Conservation (phyloP, 1,140 invertebrate genomes). For the Drosophila nebulosa region DNA sequence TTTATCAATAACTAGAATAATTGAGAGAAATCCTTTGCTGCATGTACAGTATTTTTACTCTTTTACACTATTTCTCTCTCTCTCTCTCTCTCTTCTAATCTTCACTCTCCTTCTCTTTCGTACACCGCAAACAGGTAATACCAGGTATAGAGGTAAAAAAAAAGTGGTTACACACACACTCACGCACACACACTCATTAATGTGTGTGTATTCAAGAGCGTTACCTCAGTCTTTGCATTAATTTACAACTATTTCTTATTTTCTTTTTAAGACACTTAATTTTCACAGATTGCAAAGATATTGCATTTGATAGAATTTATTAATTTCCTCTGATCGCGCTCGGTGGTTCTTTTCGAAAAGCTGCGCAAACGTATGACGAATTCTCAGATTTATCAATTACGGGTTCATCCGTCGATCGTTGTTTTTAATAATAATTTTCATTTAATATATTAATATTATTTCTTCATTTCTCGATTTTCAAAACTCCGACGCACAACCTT, state of each 20-base stretch:
- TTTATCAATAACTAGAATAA: slow-evolving; percentile 29
- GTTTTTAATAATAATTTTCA: no score
- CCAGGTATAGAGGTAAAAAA: slow-evolving; percentile 46
- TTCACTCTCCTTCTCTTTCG: slow-evolving; percentile 9
- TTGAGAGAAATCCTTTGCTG: slow-evolving; percentile 21
- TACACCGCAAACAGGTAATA: slow-evolving; percentile 43
- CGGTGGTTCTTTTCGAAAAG: neutral
- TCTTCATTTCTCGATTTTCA: neutral
- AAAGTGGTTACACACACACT: slow-evolving; percentile 45
- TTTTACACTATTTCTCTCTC: slow-evolving; percentile 34
- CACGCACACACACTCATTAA: slow-evolving; percentile 22
- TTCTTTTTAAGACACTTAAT: slow-evolving; percentile 32
- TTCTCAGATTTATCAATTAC: neutral
- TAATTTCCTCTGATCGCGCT: neutral
- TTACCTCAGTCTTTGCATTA: slow-evolving; percentile 16
- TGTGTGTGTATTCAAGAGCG: slow-evolving; percentile 16
- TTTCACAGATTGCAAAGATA: neutral
- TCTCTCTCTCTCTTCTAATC: slow-evolving; percentile 28
- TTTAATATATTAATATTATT: no score
- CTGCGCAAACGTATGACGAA: slow-evolving; percentile 6
- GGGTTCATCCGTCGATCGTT: no score
- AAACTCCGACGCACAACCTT: neutral
- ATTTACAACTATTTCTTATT: slow-evolving; percentile 25
- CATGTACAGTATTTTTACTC: slow-evolving; percentile 25
- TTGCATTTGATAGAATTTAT: neutral